These are phyloP conservation scores for Xenopus laevis DNA, from an alignment of 2,113 vertebrate species.

Conservation along the genomic window DNA sequence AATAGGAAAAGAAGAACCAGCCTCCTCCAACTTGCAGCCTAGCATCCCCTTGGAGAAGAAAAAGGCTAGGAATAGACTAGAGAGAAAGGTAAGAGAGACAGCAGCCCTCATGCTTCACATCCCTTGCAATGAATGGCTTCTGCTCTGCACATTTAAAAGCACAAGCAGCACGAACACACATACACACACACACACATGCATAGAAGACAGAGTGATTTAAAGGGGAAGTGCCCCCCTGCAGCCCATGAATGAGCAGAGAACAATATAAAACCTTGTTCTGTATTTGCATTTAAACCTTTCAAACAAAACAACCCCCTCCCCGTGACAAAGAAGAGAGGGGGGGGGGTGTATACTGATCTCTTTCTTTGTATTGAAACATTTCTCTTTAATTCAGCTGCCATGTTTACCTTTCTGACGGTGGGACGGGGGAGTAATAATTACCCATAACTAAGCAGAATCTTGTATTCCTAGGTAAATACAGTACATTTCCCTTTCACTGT, in stretches of 20 bases:
- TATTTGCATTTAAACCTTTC: background rate
- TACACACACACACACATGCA: background rate
- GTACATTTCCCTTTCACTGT: no score
- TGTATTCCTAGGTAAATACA: no score
- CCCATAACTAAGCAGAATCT: no score
- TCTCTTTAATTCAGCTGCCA: no score
- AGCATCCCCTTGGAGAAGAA: constrained; percentile 21
- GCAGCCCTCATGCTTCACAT: background rate
- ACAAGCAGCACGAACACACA: background rate
- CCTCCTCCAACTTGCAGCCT: constrained; percentile 22
- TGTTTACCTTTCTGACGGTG: no score
- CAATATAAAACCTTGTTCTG: background rate
- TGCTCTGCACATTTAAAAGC: constrained; percentile 16
- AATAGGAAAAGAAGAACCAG: constrained; percentile 24
- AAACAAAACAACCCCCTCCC: no score
- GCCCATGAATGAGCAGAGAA: background rate
- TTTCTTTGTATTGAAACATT: no score
- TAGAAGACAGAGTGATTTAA: constrained; percentile 1
- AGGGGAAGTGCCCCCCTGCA: constrained; percentile 6
- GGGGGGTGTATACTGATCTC: no score
- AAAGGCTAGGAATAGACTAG: constrained; percentile 25
- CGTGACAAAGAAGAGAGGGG: no score
- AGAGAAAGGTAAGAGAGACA: constrained; percentile 32
- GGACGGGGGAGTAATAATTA: no score
- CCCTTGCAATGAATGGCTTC: constrained; percentile 35